Conservation (phyloP, 2,888 invertebrate genomes). For the Actias luna region DNA sequence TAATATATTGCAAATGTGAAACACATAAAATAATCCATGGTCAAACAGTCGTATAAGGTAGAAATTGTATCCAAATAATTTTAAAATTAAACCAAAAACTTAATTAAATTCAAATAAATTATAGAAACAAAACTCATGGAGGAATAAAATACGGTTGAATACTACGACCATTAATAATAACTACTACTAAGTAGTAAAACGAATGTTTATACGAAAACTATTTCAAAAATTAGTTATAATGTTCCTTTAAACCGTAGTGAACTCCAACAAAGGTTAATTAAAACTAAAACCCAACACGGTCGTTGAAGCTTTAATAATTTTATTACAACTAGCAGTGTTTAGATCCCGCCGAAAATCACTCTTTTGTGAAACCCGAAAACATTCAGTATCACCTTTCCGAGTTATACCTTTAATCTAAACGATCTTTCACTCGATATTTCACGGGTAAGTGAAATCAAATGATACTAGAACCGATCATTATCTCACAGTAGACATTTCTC, state of each 20-base stretch:
- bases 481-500: slow-evolving; percentile 16
- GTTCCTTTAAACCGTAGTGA: not conserved
- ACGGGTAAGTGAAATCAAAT: slow-evolving; percentile 15
- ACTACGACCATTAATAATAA: too few species aligned
- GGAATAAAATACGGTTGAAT: too few species aligned
- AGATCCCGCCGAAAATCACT: not conserved
- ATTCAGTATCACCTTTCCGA: slow-evolving; percentile 10
- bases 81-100: too few species aligned
- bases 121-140: too few species aligned
- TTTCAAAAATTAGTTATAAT: too few species aligned
- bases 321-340: not conserved
- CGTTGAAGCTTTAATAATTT: not conserved
- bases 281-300: not conserved
- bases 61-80: too few species aligned
- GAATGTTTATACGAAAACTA: not conserved
- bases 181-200: too few species aligned
- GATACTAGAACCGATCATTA: slow-evolving; percentile 10
- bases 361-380: not conserved
- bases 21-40: too few species aligned
- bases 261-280: not conserved
- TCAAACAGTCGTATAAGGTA: too few species aligned
- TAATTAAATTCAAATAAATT: too few species aligned
- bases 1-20: too few species aligned
- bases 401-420: slow-evolving; percentile 4
- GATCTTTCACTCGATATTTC: slow-evolving; percentile 6